These are phyloP conservation scores for Halcyon smyrnensis DNA, from an alignment of 2,797 vertebrate species.

Conservation along the genomic window DNA sequence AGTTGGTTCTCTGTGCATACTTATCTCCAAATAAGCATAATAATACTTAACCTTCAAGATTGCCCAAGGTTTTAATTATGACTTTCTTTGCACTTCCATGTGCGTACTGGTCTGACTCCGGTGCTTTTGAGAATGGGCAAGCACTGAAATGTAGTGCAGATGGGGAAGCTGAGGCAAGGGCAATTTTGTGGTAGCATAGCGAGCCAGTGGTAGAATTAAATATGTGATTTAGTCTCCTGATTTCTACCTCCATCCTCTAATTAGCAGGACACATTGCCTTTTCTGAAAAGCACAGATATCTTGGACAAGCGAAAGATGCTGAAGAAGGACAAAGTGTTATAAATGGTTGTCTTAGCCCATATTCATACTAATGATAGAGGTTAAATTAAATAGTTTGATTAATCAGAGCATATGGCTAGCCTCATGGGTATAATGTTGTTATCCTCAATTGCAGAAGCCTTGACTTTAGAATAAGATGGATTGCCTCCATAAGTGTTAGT, in stretches of 20 bases:
- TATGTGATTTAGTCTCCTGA: neutral
- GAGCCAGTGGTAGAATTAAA: neutral
- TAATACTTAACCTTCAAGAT: neutral
- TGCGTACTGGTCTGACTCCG: neutral
- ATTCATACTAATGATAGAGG: conserved; percentile 43
- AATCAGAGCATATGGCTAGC: conserved; percentile 59
- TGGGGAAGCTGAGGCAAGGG: neutral
- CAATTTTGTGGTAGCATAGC: neutral
- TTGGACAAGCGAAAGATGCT: conserved; percentile 7
- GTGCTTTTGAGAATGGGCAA: neutral
- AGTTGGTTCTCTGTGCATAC: neutral
- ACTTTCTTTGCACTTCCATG: neutral
- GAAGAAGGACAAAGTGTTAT: conserved; percentile 35
- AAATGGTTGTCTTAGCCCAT: conserved; percentile 45
- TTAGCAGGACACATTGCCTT: neutral
- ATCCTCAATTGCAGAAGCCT: conserved; percentile 42
- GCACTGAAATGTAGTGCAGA: neutral
- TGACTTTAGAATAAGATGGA: conserved; percentile 65
- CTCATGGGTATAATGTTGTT: conserved; percentile 57
- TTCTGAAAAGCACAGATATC: conserved; percentile 6
- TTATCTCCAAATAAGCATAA: neutral
- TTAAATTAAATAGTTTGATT: conserved; percentile 69
- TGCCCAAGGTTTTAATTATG: neutral
- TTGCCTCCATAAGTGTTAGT: conserved; percentile 37
- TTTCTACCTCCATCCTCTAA: conserved; percentile 20